phyloP scores from a whole-genome alignment of 2,113 vertebrate species.

The Pluvianellus socialis region DNA sequence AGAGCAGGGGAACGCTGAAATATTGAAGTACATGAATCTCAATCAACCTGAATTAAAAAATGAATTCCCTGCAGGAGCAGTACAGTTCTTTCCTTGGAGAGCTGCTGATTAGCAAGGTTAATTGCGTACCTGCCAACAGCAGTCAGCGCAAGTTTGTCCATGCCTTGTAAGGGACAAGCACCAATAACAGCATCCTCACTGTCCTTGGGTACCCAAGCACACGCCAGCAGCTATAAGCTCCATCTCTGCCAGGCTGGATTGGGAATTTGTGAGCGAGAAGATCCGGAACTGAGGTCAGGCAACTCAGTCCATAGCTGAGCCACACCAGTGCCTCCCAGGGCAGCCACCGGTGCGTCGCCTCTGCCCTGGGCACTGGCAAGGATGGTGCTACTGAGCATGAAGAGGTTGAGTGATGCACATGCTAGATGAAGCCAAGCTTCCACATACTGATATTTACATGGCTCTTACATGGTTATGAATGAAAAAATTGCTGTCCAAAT shows the following conservation, averaged over 20 bases:
- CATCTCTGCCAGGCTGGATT: background rate
- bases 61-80: background rate
- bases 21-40: background rate
- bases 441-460: no score
- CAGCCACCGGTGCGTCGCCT: rapidly evolving
- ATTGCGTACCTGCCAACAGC: constrained; percentile 34
- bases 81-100: background rate
- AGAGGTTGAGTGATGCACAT: background rate
- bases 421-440: background rate
- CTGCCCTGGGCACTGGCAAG: background rate
- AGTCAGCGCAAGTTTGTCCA: background rate
- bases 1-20: background rate
- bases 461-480: rapidly evolving
- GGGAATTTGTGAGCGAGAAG: background rate
- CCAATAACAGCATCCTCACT: background rate
- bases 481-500: background rate
- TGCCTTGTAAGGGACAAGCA: background rate
- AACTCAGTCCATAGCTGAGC: background rate
- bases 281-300: background rate
- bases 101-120: constrained; percentile 51
- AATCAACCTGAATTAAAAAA: constrained; percentile 3
- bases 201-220: background rate
- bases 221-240: background rate
- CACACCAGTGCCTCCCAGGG: background rate
- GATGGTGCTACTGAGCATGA: rapidly evolving